Base-by-base conservation (phyloP, 2,797 vertebrate genomes). In the Brachyalestes nurse region DNA sequence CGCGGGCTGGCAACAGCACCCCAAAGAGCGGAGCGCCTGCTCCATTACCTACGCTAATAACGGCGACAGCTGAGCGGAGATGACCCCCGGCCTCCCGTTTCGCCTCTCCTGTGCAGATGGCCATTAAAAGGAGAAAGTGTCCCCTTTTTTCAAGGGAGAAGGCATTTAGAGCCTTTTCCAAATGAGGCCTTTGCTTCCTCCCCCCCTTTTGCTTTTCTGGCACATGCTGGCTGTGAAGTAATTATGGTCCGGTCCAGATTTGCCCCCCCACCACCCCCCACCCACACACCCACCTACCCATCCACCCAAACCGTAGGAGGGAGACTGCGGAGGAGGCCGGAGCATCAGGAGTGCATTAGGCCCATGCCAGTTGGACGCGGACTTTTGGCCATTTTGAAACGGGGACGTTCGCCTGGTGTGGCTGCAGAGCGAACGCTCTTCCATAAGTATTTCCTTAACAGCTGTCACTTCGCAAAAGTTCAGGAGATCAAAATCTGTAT, bases 11-110 rank as follows among this genome's bases (percentile, higher is more conserved):
- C 97, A 94, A 95, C 93, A 94, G 93, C 96, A 97, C 97, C 97
- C 97, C 96, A 96, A 96, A 96, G 97, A 97, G 96, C 87, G 78
- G 92, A 92, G 96, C 94, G 95, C 95, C 96, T 97, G 97, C 97
- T 96, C 97, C 96, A 98, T 98, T 99, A 99, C 96, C 97, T 97
- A 97, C 96, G 95, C 95, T 98, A 97, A 98, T 98, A 97, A 95
- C 96, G 91, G 94, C 95, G 97, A 98, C 97, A 98, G 97, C 97
- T 98, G 97, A 99, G 96, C 94, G 94, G 95, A 96, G 97, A 97
- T 98, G 97, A 98, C 97, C 95, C 96, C 95, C 95, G 95, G 96
- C 95, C 95, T 92, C 97, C 95, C 93, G 95, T 94, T 95, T 96
- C 96, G 94, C 95, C 96, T 96, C 96, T 97, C 97, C 96, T 97